Evolutionary conservation across 2,888 invertebrate species (phyloP).

Genomic region (Abscondita cerata): DNA sequence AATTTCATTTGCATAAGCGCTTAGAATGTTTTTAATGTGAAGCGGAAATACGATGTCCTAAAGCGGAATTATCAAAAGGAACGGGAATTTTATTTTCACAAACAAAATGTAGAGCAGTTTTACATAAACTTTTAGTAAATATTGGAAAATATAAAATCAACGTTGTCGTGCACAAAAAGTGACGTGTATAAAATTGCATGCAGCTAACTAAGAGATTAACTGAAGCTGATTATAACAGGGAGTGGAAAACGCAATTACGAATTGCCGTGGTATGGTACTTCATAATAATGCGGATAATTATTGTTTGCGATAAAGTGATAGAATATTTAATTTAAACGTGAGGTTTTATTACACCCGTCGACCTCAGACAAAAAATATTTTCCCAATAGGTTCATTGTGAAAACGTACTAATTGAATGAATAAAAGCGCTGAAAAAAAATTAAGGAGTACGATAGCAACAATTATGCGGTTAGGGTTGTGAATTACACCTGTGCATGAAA

Average conservation of each 20-base stretch:
- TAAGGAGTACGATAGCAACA: no score
- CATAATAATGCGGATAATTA: constrained; percentile 18
- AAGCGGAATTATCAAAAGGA: no score
- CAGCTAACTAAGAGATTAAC: constrained; percentile 21
- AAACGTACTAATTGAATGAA: no score
- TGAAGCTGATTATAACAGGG: constrained; percentile 15
- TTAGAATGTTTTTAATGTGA: no score
- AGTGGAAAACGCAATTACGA: constrained; percentile 26
- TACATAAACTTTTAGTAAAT: no score
- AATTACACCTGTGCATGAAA: neutral
- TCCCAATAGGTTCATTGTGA: no score
- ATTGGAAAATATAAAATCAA: constrained; percentile 1
- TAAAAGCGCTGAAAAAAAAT: no score
- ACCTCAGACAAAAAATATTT: neutral
- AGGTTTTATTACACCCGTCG: neutral
- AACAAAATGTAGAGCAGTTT: no score
- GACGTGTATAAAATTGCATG: constrained; percentile 22
- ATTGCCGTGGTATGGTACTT: constrained; percentile 16
- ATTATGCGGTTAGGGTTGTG: neutral
- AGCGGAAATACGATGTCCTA: no score
- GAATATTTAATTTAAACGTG: neutral
- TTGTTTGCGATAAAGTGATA: constrained; percentile 10
- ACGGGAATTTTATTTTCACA: no score
- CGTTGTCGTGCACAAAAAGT: constrained; percentile 20
- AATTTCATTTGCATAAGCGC: no score